phyloP scores from a whole-genome alignment of 2,113 vertebrate species.

The Coryphaenoides rupestris region DNA sequence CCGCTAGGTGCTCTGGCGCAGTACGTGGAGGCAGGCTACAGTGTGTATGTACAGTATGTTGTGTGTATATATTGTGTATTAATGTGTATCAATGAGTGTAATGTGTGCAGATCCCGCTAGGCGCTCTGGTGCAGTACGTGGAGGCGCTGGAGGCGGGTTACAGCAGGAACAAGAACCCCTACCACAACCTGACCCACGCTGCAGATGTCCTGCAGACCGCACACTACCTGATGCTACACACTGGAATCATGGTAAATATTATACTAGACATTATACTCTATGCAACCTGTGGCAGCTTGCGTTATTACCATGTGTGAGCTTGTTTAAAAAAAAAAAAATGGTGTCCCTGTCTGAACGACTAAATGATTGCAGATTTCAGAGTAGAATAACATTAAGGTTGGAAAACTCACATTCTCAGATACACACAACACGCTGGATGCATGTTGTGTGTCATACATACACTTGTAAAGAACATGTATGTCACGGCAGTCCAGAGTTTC shows the following conservation, averaged over 20 bases:
- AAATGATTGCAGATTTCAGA: no score
- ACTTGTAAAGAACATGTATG: no score
- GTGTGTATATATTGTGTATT: neutral
- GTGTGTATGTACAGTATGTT: neutral
- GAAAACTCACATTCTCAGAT: no score
- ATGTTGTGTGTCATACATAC: no score
- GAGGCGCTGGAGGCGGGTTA: constrained; percentile 95
- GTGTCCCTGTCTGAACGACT: no score
- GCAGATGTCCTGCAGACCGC: constrained; percentile 97
- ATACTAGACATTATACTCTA: no score
- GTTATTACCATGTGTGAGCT: no score
- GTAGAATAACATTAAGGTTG: no score
- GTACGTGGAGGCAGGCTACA: neutral
- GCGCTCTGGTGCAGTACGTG: constrained; percentile 89
- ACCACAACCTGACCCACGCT: constrained; percentile 96
- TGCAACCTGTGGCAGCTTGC: no score
- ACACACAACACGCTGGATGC: no score
- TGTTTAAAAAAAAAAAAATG: no score
- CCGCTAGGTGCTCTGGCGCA: constrained; percentile 45
- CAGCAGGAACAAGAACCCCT: constrained; percentile 96
- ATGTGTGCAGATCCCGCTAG: constrained; percentile 84
- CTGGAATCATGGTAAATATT: constrained; percentile 86
- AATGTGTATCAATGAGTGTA: neutral
- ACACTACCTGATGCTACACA: constrained; percentile 96
- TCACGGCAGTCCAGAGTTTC: no score